Conservation (phyloP, 2,113 vertebrate genomes). For the Poeciliopsis turrubarensis region DNA sequence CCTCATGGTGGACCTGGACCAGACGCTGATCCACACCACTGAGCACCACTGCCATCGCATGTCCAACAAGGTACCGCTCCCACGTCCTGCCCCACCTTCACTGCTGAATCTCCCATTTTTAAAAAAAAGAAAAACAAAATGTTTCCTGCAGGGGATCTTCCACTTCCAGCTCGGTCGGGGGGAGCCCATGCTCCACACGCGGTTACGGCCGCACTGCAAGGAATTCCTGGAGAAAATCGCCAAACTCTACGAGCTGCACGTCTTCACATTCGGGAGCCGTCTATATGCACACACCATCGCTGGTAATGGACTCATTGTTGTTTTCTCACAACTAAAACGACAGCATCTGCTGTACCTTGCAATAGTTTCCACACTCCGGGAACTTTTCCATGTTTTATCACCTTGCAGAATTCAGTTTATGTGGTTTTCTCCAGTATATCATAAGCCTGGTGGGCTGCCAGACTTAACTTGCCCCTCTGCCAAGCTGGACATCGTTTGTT, state of each 20-base stretch:
- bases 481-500: no score
- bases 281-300: slow-evolving; percentile 98
- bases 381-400: background rate
- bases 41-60: slow-evolving; percentile 94
- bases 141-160: slow-evolving; percentile 88
- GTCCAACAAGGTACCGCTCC: slow-evolving; percentile 87
- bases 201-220: slow-evolving; percentile 95
- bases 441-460: no score
- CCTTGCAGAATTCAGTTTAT: background rate
- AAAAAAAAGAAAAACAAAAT: background rate
- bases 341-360: background rate
- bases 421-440: no score
- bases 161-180: slow-evolving; percentile 97
- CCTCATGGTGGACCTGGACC: slow-evolving; percentile 98
- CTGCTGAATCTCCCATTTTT: background rate
- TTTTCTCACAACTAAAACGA: background rate
- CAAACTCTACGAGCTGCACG: slow-evolving; percentile 94
- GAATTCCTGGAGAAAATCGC: slow-evolving; percentile 96
- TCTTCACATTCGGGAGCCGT: slow-evolving; percentile 97
- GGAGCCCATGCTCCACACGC: slow-evolving; percentile 95
- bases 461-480: no score
- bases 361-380: background rate
- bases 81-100: background rate
- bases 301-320: slow-evolving; percentile 74
- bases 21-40: slow-evolving; percentile 97